Evolutionary conservation across 1,140 invertebrate species (phyloP), one percentile per base, ranked within the genome.

Genomic region (Anoplolepis gracilipes): DNA sequence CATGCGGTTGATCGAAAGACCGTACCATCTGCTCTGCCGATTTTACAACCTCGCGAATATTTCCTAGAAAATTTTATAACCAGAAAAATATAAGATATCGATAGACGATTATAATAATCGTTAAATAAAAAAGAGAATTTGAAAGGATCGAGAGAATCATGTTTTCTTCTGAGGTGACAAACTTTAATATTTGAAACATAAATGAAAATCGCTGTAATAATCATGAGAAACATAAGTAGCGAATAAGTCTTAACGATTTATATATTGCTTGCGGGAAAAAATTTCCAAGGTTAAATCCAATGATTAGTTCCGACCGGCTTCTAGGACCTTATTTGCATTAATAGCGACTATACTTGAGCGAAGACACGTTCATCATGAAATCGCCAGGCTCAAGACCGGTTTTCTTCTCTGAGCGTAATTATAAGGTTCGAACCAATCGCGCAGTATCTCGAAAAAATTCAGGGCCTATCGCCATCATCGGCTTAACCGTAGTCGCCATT

Each of bases 301-400:
- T 72, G 86, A 85, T 88, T 79, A 88, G 87, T 88, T 89, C n/a
- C 76, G 33, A 79, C 46, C 62, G 64, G 49, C 77, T 55, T 76
- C 22, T 85, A 22, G 81, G 59, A 87, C 53, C 70, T 87, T 90
- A 90, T 90, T 90, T 89, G 85, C 88, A 82, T 88, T 90, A 90
- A 90, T 90, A 85, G 88, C 88, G 75, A 64, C 70, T 84, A 53
- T 76, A 75, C 22, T 72, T 16, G 78, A 85, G 53, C 39, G 67
- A 85, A 90, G 85, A 76, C 88, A 75, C 88, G 88, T 89, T 82
- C 88, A 85, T 89, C 88, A 75, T 87, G 85, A 89, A 89, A 89
- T 84, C 87, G 59, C 42, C 73, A 86, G 69, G 36, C 85, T 57
- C 85, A 55, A 49, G 88, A 90, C 88, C 88, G 88, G 88, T 90